Conservation (phyloP, 2,797 vertebrate species). For the Micropoecilia bifurca region DNA sequence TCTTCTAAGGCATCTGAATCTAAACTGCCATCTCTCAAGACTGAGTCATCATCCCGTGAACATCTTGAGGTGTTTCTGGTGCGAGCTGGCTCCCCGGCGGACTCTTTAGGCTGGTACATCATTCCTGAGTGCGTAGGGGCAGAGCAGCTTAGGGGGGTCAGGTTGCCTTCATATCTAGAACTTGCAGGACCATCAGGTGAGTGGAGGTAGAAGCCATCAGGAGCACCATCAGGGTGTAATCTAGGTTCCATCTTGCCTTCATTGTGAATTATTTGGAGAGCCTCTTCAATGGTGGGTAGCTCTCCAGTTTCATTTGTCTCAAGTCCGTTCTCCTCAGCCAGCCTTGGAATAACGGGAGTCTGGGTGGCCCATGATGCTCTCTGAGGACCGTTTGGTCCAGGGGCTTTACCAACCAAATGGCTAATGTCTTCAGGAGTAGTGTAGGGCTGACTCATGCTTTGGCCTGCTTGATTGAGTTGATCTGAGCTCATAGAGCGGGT, state of each 20-base stretch:
- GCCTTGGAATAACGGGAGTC: conserved; percentile 60
- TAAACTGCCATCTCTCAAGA: conserved; percentile 86
- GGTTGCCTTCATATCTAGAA: conserved; percentile 61
- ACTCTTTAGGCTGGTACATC: conserved; percentile 67
- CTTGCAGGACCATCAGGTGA: conserved; percentile 83
- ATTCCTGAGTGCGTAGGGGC: conserved; percentile 79
- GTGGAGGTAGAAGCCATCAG: conserved; percentile 92
- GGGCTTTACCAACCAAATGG: conserved; percentile 65
- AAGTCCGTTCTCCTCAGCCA: conserved; percentile 82
- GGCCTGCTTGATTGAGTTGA: conserved; percentile 82
- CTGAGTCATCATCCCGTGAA: conserved; percentile 87
- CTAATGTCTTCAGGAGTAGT: conserved; percentile 75
- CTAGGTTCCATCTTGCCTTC: conserved; percentile 89
- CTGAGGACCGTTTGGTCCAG: conserved; percentile 73
- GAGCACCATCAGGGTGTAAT: conserved; percentile 90
- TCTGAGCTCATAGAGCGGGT: conserved; percentile 91
- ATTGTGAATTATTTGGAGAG: conserved; percentile 93
- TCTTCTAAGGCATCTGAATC: conserved; percentile 88
- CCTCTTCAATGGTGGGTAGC: conserved; percentile 93
- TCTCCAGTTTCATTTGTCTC: conserved; percentile 77
- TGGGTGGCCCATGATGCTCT: conserved; percentile 82
- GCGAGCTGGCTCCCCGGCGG: conserved; percentile 67
- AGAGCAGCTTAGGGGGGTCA: conserved; percentile 74
- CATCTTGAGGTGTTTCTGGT: conserved; percentile 80
- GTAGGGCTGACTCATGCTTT: conserved; percentile 62